Evolutionary conservation across 1,140 invertebrate genomes (phyloP).

Genomic region (Bombus confusus): DNA sequence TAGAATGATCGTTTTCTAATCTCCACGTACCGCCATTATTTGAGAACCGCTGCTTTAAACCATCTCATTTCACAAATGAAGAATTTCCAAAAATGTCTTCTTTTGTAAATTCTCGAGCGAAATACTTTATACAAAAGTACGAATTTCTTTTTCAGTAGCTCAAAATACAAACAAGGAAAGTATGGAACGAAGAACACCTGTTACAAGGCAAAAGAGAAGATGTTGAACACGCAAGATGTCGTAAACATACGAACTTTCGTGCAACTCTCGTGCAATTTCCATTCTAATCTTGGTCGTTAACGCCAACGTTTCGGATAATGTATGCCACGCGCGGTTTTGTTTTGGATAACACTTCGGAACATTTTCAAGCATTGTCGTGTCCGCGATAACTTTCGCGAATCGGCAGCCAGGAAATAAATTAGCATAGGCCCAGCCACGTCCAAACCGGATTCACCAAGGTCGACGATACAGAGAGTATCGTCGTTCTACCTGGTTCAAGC

Average conservation of each 20-base stretch:
- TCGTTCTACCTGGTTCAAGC: neutral
- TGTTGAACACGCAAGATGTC: neutral
- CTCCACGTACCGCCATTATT: no score
- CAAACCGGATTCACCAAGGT: slow-evolving; percentile 21
- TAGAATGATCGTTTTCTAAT: neutral
- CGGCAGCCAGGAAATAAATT: slow-evolving; percentile 27
- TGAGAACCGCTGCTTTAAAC: no score
- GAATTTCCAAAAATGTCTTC: neutral
- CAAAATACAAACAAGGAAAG: neutral
- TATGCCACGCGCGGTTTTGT: slow-evolving; percentile 15
- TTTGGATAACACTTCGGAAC: neutral
- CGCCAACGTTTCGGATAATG: neutral
- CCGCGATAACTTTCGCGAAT: slow-evolving; percentile 12
- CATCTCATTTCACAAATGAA: no score
- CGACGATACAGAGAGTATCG: neutral
- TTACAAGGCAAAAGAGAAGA: neutral
- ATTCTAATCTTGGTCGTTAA: neutral
- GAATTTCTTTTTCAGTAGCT: neutral
- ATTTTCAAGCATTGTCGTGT: neutral
- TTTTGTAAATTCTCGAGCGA: no score
- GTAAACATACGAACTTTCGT: no score
- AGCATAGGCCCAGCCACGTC: neutral
- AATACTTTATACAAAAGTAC: no score
- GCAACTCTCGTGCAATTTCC: neutral
- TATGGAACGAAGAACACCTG: neutral